These are phyloP conservation scores for Apostichopus leukothele DNA, from an alignment of 53 echinoderm and acorn worm species.

Conservation along the genomic window DNA sequence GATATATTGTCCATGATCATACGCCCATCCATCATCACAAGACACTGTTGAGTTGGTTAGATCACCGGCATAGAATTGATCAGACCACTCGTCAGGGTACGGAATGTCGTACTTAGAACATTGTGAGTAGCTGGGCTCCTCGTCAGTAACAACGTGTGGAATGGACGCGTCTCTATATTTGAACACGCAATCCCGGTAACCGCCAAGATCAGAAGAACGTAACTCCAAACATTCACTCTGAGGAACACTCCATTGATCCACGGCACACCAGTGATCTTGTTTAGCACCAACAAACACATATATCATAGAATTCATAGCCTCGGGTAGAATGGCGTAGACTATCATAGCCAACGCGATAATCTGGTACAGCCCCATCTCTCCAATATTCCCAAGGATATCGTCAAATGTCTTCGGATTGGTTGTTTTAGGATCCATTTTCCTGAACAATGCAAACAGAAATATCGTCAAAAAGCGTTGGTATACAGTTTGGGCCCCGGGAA, in stretches of 20 bases:
- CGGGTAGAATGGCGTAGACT: neutral
- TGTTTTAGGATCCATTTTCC: neutral
- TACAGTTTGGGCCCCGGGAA: no score
- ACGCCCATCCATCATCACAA: conserved; percentile 9
- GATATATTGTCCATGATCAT: neutral
- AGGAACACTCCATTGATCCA: neutral
- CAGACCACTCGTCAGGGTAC: neutral
- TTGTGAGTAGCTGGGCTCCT: neutral
- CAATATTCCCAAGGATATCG: conserved; percentile 39
- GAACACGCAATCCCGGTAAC: neutral
- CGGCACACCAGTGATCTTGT: conserved; percentile 50
- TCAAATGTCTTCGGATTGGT: conserved; percentile 36
- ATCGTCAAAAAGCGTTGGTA: no score
- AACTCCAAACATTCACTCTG: neutral
- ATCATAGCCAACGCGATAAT: neutral
- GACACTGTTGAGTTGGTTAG: neutral
- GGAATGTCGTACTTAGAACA: neutral
- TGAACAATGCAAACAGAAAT: neutral
- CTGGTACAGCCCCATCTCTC: conserved; percentile 52
- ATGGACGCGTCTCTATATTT: conserved; percentile 1
- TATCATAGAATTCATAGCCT: conserved; percentile 42
- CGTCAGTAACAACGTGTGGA: neutral
- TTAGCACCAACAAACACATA: conserved; percentile 36
- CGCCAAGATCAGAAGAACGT: neutral
- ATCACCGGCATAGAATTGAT: neutral